Evolutionary conservation across 2,888 invertebrate species (phyloP).

Genomic region (Blastobasis lacticolella): DNA sequence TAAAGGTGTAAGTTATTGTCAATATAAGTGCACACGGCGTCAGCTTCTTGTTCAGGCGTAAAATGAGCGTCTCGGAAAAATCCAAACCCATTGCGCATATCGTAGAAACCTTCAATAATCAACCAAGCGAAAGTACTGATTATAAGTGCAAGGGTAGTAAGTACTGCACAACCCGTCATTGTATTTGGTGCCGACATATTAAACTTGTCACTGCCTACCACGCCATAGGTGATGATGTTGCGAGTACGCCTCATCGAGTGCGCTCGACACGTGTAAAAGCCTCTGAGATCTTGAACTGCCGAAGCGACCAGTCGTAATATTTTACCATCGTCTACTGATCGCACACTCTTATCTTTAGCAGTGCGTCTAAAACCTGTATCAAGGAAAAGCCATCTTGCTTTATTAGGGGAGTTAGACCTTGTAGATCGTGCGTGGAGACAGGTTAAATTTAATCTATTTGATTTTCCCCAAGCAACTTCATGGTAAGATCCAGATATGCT

Average conservation of each 20-base stretch:
- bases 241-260: conserved; percentile 37
- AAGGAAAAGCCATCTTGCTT: conserved; percentile 49
- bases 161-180: conserved; percentile 42
- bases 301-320: conserved; percentile 44
- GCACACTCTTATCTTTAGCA: conserved; percentile 29
- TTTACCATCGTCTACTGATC: conserved; percentile 46
- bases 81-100: conserved; percentile 52
- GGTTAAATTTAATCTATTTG: conserved; percentile 50
- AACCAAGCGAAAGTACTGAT: conserved; percentile 48
- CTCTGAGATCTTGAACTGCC: conserved; percentile 44
- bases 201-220: conserved; percentile 44
- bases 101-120: conserved; percentile 48
- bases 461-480: conserved; percentile 54
- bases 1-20: conserved; percentile 44
- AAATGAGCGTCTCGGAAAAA: conserved; percentile 57
- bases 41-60: conserved; percentile 50
- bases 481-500: conserved; percentile 59
- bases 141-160: conserved; percentile 46
- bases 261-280: conserved; percentile 59
- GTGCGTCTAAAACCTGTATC: conserved; percentile 35
- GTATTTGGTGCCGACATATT: conserved; percentile 40
- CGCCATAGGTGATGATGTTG: conserved; percentile 61
- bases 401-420: conserved; percentile 24
- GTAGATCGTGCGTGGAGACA: conserved; percentile 46
- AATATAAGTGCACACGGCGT: conserved; percentile 51